phyloP scores from a whole-genome alignment of 2,888 invertebrate genomes.

The Xestia sexstrigata region DNA sequence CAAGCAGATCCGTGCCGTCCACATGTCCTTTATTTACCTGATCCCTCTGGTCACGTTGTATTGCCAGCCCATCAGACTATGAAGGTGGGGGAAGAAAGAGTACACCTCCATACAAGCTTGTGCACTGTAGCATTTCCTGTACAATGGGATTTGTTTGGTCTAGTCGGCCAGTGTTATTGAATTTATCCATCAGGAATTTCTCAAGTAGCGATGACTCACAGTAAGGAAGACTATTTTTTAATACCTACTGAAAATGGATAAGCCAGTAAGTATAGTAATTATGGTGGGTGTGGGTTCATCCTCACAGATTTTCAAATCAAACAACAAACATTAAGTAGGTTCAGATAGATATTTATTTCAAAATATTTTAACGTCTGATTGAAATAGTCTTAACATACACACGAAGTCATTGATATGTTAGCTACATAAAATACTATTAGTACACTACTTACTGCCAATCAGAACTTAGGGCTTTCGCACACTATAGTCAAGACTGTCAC shows the following conservation, averaged over 20 bases:
- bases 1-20: background rate
- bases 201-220: too few species aligned
- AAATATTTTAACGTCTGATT: slow-evolving; percentile 10
- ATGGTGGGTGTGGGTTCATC: background rate
- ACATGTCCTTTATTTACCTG: background rate
- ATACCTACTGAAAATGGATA: too few species aligned
- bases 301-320: slow-evolving; percentile 4
- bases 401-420: background rate
- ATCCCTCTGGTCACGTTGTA: background rate
- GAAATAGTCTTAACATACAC: background rate
- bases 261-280: too few species aligned
- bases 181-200: too few species aligned
- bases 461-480: background rate
- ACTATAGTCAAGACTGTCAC: too few species aligned
- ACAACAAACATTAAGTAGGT: background rate
- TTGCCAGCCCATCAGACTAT: too few species aligned
- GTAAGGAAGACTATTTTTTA: too few species aligned
- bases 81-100: too few species aligned
- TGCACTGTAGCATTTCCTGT: too few species aligned
- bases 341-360: slow-evolving; percentile 22
- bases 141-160: too few species aligned
- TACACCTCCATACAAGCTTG: too few species aligned
- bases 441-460: background rate
- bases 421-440: background rate
- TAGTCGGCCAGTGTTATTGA: too few species aligned